Percentiles rank a stretch among this genome's conserved stretches.
phyloP scores from a whole-genome alignment of 2,888 invertebrate species.

The Leptopilina syphax region DNA sequence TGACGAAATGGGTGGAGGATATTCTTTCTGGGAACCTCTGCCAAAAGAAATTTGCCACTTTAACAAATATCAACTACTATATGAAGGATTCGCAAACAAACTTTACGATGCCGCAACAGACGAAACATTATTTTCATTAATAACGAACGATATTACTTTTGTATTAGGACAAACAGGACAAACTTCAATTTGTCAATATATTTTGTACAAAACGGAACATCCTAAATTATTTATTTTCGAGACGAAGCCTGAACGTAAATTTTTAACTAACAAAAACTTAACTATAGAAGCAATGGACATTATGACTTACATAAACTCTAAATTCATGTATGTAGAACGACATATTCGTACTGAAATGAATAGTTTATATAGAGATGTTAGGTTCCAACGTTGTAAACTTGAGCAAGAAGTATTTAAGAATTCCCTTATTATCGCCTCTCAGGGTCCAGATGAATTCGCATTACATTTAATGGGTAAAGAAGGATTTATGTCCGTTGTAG shows the following conservation, averaged over 20 bases:
- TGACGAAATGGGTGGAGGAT: too few relatives aligned
- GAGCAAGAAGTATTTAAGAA: too few relatives aligned
- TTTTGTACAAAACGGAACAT: conserved; percentile 46
- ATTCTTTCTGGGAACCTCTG: too few relatives aligned
- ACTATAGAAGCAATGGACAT: conserved; percentile 15
- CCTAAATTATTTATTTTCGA: conserved; percentile 49
- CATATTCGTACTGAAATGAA: too few relatives aligned
- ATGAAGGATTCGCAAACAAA: too few relatives aligned
- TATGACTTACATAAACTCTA: conserved; percentile 47
- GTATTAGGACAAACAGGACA: conserved; percentile 43
- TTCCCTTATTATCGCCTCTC: conserved; percentile 48
- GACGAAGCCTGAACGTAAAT: background rate
- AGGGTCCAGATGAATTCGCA: conserved; percentile 43
- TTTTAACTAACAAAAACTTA: background rate
- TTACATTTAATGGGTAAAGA: conserved; percentile 56
- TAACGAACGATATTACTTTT: conserved; percentile 49
- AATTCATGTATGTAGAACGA: conserved; percentile 58
- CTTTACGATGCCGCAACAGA: too few relatives aligned
- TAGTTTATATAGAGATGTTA: too few relatives aligned
- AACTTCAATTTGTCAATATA: conserved; percentile 35
- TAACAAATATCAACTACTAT: too few relatives aligned
- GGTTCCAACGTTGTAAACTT: too few relatives aligned
- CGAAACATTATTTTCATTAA: too few relatives aligned
- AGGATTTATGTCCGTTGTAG: conserved; percentile 59
- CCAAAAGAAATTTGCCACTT: too few relatives aligned